Conservation (phyloP, 2,797 vertebrate species). For the Salarias fasciatus region DNA sequence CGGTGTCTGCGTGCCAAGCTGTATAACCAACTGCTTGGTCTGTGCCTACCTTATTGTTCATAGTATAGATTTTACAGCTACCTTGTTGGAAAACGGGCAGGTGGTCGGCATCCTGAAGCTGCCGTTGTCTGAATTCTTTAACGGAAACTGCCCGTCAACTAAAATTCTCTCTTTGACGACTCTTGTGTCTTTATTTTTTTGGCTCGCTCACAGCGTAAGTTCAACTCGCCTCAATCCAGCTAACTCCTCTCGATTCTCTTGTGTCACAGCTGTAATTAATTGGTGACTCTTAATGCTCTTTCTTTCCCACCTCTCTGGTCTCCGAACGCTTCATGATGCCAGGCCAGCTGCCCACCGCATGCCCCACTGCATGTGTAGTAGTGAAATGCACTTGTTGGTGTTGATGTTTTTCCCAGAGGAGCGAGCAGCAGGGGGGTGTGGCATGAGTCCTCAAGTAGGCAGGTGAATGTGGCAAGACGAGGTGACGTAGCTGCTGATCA, state of each 20-base stretch:
- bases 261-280: slow-evolving; percentile 35
- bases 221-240: slow-evolving; percentile 57
- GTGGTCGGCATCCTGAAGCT: slow-evolving; percentile 82
- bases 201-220: too few species aligned
- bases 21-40: slow-evolving; percentile 99
- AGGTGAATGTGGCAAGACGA: slow-evolving; percentile 56
- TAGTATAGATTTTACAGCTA: slow-evolving; percentile 93
- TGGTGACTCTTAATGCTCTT: slow-evolving; percentile 15
- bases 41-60: slow-evolving; percentile 99
- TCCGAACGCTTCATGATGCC: slow-evolving; percentile 87
- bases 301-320: slow-evolving; percentile 24
- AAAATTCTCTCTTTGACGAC: too few species aligned
- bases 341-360: slow-evolving; percentile 92
- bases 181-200: background rate
- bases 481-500: slow-evolving; percentile 64
- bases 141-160: background rate
- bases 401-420: slow-evolving; percentile 83
- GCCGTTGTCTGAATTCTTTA: slow-evolving; percentile 5
- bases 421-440: slow-evolving; percentile 85
- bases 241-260: slow-evolving; percentile 48
- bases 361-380: slow-evolving; percentile 92
- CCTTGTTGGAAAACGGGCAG: slow-evolving; percentile 78
- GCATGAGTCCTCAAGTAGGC: slow-evolving; percentile 85
- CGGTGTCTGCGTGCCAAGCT: slow-evolving; percentile 99
- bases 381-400: slow-evolving; percentile 90